phyloP scores from a whole-genome alignment of 2,888 invertebrate species.

The Tipula helvola region DNA sequence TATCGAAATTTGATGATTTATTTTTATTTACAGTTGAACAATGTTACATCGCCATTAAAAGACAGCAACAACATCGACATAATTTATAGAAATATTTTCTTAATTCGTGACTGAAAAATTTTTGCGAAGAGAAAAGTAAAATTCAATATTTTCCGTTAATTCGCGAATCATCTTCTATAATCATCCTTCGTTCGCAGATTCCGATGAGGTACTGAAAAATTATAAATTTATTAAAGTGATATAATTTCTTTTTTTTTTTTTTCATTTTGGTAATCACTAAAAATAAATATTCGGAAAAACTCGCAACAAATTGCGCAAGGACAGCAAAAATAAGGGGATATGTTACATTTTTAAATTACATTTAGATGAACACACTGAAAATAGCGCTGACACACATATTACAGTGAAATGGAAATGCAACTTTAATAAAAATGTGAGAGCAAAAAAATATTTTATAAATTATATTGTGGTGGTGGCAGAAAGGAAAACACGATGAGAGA shows the following conservation, averaged over 20 bases:
- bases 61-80: no score
- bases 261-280: background rate
- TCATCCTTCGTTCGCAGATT: background rate
- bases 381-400: background rate
- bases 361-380: background rate
- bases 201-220: background rate
- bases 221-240: background rate
- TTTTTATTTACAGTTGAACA: no score
- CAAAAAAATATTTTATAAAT: background rate
- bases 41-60: no score
- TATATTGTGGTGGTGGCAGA: no score
- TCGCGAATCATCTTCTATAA: background rate
- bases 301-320: background rate
- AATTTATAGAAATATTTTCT: no score
- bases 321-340: background rate
- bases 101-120: background rate
- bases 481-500: no score
- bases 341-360: no score
- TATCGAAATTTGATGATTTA: no score
- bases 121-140: background rate
- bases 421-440: background rate
- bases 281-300: background rate
- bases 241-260: background rate
- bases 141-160: background rate
- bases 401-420: background rate